Conservation (phyloP, 2,113 vertebrate species). For the Ctenomys sociabilis region DNA sequence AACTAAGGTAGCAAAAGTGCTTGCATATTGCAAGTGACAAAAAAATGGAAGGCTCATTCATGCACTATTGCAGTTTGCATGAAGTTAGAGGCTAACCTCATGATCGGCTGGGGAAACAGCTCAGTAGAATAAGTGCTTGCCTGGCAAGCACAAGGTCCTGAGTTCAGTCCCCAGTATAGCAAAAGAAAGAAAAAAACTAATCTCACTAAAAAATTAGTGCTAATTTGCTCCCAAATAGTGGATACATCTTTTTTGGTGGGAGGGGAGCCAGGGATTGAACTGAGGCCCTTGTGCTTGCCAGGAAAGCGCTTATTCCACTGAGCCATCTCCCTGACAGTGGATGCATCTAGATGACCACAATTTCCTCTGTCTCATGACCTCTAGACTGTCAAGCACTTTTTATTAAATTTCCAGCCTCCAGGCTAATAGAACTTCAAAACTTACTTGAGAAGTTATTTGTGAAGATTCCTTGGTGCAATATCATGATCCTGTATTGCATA, state of each 20-base stretch:
- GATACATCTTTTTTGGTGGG: too few relatives aligned
- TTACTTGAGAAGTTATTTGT: not conserved
- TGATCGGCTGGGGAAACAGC: not conserved
- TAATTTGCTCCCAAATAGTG: not conserved
- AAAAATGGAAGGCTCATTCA: not conserved
- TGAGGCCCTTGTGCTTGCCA: too few relatives aligned
- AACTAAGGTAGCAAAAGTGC: not conserved
- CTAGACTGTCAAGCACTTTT: not conserved
- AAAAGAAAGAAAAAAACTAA: not conserved
- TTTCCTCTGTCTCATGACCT: not conserved
- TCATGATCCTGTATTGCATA: not conserved
- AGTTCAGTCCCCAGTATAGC: too few relatives aligned
- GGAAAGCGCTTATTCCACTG: too few relatives aligned
- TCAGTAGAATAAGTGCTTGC: too few relatives aligned
- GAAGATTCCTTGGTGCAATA: not conserved
- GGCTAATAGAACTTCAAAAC: not conserved
- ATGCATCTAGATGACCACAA: not conserved
- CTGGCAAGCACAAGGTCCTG: too few relatives aligned
- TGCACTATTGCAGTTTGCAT: not conserved
- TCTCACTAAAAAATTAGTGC: not conserved
- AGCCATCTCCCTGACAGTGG: too few relatives aligned
- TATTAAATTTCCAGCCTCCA: constrained; percentile 13
- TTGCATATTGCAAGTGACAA: not conserved
- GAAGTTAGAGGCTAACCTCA: not conserved
- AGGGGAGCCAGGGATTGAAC: too few relatives aligned